Percentiles rank a stretch among this genome's conserved stretches.
Conservation (phyloP, 2,797 vertebrate genomes). For the Chaenodraco wilsoni region DNA sequence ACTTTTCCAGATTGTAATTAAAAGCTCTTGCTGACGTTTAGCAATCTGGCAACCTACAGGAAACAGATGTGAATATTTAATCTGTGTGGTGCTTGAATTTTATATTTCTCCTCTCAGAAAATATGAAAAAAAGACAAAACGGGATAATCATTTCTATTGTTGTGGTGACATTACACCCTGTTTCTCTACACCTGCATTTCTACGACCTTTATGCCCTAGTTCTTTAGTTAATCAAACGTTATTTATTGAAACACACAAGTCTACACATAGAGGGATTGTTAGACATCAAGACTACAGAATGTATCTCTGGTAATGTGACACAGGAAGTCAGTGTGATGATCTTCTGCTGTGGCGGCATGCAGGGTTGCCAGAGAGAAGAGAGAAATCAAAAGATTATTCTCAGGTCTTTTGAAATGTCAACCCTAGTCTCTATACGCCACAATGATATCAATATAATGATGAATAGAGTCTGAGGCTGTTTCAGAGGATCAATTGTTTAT, state of each 20-base stretch:
- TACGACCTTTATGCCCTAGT: not conserved
- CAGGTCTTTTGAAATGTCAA: slow-evolving; percentile 50
- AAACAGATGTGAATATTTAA: not conserved
- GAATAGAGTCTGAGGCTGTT: not conserved
- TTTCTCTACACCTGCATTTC: not conserved
- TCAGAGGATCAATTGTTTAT: slow-evolving; percentile 33
- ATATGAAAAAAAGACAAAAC: not conserved
- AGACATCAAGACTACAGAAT: not conserved
- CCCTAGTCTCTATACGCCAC: slow-evolving; percentile 44
- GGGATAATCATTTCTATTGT: not conserved
- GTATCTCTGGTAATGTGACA: not conserved
- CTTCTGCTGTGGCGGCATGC: not conserved
- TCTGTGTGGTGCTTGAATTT: not conserved
- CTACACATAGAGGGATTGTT: not conserved
- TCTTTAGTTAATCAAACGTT: not conserved
- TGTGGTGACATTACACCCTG: not conserved
- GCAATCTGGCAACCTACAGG: no score
- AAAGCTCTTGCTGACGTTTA: no score
- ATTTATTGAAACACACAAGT: not conserved
- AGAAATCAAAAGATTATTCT: slow-evolving; percentile 27
- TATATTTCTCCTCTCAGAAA: not conserved
- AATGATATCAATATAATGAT: slow-evolving; percentile 41
- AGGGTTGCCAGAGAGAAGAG: not conserved
- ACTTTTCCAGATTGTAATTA: not conserved
- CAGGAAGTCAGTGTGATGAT: not conserved